phyloP scores from a whole-genome alignment of 2,113 vertebrate genomes.

The Alligator sinensis region DNA sequence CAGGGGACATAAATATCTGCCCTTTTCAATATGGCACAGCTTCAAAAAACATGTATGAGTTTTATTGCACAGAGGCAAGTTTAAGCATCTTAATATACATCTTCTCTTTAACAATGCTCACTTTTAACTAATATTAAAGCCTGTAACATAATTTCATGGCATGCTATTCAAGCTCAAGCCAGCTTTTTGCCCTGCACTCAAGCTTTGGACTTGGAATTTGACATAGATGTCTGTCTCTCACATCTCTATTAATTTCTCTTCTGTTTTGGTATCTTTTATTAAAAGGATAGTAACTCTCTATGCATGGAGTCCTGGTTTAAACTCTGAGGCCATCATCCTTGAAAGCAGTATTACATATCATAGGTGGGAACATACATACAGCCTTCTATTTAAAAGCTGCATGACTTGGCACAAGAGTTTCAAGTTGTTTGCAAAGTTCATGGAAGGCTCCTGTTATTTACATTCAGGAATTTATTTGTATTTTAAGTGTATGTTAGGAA shows the following conservation, averaged over 20 bases:
- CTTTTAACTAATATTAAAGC: not conserved
- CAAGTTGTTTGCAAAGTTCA: not conserved
- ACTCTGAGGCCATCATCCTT: not conserved
- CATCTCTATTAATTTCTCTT: not conserved
- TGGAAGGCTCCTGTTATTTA: not conserved
- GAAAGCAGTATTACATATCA: not conserved
- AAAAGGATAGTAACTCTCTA: not conserved
- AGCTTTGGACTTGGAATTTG: not conserved
- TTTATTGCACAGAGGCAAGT: not conserved
- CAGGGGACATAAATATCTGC: not conserved
- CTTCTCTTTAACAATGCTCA: not conserved
- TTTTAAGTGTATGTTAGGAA: not conserved
- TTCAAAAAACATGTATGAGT: slow-evolving; percentile 27
- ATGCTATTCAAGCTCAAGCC: not conserved
- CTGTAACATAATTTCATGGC: not conserved
- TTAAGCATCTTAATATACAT: not conserved
- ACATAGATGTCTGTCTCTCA: not conserved
- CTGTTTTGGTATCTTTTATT: not conserved
- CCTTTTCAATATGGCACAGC: slow-evolving; percentile 1
- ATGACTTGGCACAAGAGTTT: not conserved
- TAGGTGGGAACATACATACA: not conserved
- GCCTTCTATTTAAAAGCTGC: not conserved
- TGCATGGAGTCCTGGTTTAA: not conserved
- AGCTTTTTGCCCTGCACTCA: not conserved
- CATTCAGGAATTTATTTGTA: not conserved